phyloP scores from a whole-genome alignment of 1,140 invertebrate genomes.

The Lepidotrigona ventralis region DNA sequence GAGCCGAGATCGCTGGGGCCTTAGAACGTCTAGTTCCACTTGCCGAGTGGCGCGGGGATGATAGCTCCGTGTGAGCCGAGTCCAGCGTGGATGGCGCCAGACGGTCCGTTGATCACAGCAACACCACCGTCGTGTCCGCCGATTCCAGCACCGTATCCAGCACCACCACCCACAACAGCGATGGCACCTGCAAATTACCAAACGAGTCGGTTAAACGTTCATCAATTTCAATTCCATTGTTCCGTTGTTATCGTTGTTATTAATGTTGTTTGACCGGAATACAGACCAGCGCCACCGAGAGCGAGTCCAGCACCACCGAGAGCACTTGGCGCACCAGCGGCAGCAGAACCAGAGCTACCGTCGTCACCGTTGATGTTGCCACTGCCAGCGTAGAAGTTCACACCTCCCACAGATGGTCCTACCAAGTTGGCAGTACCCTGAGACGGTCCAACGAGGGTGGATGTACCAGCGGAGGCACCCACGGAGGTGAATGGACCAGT shows the following conservation, averaged over 20 bases:
- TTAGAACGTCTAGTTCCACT: slow-evolving; percentile 77
- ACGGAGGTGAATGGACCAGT: slow-evolving; percentile 78
- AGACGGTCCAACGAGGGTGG: slow-evolving; percentile 76
- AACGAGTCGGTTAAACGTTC: neutral
- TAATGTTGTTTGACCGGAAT: neutral
- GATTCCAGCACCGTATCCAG: slow-evolving; percentile 76
- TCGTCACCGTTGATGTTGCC: slow-evolving; percentile 80
- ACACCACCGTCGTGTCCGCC: slow-evolving; percentile 79
- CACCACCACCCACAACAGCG: slow-evolving; percentile 77
- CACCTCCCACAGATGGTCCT: slow-evolving; percentile 78
- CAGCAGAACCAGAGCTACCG: slow-evolving; percentile 78
- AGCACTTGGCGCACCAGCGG: slow-evolving; percentile 76
- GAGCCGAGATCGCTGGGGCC: slow-evolving; percentile 80
- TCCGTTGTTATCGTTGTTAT: neutral
- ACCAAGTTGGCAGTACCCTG: slow-evolving; percentile 78
- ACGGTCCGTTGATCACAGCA: slow-evolving; percentile 80
- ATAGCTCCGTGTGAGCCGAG: slow-evolving; percentile 80
- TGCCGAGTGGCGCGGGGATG: slow-evolving; percentile 77
- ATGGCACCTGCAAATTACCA: slow-evolving; percentile 73
- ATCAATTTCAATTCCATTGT: neutral
- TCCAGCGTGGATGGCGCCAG: slow-evolving; percentile 79
- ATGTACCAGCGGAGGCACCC: slow-evolving; percentile 77
- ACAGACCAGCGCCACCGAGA: slow-evolving; percentile 40
- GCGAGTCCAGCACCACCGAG: slow-evolving; percentile 57
- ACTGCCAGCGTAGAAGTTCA: slow-evolving; percentile 77